Evolutionary conservation across 2,113 vertebrate genomes (phyloP).

Genomic region (Pica pica): DNA sequence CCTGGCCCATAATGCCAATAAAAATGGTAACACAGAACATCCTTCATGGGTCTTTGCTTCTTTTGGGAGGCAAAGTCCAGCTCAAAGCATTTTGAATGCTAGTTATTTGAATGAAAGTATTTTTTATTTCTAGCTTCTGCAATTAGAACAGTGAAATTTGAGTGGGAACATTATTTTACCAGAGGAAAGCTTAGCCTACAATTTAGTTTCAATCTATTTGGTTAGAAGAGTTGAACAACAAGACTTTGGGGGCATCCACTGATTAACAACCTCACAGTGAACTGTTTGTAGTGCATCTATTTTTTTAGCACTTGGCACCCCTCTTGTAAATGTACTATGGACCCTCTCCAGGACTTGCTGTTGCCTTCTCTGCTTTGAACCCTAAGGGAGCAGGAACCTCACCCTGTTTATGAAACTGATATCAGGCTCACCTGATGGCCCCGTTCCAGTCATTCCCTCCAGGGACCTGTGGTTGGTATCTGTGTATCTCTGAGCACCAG

Average conservation of each 20-base stretch:
- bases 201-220: slow-evolving; percentile 1
- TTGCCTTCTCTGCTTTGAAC: background rate
- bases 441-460: background rate
- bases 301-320: background rate
- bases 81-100: slow-evolving; percentile 16
- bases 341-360: background rate
- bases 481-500: background rate
- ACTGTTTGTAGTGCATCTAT: background rate
- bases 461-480: background rate
- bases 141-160: slow-evolving; percentile 44
- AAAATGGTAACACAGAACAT: background rate
- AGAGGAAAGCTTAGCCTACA: background rate
- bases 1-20: background rate
- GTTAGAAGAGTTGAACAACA: background rate
- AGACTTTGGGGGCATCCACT: background rate
- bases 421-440: background rate
- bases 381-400: background rate
- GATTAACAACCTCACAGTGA: background rate
- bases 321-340: background rate
- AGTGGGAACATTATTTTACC: slow-evolving; percentile 18
- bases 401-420: background rate
- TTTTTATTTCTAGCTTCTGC: slow-evolving; percentile 52
- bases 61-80: slow-evolving; percentile 1
- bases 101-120: slow-evolving; percentile 32
- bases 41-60: background rate